phyloP scores from a whole-genome alignment of 2,797 vertebrate genomes.

The Sarcoramphus papa region DNA sequence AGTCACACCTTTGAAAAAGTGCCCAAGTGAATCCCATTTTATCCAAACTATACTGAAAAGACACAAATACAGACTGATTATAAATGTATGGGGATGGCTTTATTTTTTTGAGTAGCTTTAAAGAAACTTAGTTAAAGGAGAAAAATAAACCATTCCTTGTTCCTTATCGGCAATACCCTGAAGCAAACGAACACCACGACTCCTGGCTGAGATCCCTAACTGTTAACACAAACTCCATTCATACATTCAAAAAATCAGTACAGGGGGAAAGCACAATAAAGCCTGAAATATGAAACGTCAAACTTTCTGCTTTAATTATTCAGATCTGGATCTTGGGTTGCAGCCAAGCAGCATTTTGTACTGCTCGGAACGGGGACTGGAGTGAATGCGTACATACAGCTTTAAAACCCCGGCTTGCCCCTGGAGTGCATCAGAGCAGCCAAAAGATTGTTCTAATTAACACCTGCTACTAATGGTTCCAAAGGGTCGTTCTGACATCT shows the following conservation, averaged over 20 bases:
- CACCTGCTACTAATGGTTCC: not conserved
- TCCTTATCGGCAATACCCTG: not conserved
- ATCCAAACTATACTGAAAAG: not conserved
- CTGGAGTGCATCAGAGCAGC: not conserved
- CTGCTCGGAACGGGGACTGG: not conserved
- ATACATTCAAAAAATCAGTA: not conserved
- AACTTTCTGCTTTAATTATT: not conserved
- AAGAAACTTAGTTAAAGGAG: not conserved
- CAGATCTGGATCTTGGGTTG: not conserved
- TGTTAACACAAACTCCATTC: not conserved
- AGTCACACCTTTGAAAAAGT: not conserved
- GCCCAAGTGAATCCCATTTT: not conserved
- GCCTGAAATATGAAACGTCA: not conserved
- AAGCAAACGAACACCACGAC: not conserved
- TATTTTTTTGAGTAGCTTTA: not conserved
- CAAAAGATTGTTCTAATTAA: conserved; percentile 14
- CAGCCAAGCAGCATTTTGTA: not conserved
- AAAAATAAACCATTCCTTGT: not conserved
- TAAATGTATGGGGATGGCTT: not conserved
- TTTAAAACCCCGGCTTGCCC: not conserved
- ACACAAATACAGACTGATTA: not conserved
- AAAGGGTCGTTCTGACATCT: not conserved
- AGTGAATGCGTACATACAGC: not conserved
- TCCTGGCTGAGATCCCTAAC: not conserved
- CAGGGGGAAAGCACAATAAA: not conserved